phyloP scores from a whole-genome alignment of 2,888 invertebrate species.

The Uloborus plumipes region DNA sequence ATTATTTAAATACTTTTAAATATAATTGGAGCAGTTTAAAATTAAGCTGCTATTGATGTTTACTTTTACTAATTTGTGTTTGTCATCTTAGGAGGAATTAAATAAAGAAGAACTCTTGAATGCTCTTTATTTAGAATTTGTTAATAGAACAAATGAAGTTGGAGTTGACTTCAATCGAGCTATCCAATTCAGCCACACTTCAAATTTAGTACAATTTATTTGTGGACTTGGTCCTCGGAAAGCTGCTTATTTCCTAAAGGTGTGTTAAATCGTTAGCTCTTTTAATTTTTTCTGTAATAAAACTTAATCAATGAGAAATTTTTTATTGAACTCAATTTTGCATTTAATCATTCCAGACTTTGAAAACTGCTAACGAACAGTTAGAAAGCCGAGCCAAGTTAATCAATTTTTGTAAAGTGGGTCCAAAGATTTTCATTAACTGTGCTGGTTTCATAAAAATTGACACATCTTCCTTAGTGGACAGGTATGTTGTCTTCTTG shows the following conservation, averaged over 20 bases:
- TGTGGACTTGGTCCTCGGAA: slow-evolving; percentile 97
- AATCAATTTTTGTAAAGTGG: slow-evolving; percentile 96
- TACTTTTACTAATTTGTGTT: neutral
- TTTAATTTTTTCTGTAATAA: neutral
- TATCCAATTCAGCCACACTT: slow-evolving; percentile 88
- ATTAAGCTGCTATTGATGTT: neutral
- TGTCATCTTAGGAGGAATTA: slow-evolving; percentile 72
- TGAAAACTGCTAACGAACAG: slow-evolving; percentile 85
- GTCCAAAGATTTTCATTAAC: slow-evolving; percentile 98
- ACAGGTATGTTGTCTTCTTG: slow-evolving; percentile 74
- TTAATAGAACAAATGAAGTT: slow-evolving; percentile 96
- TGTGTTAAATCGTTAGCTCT: slow-evolving; percentile 39
- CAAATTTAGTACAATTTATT: slow-evolving; percentile 93
- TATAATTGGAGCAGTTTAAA: no score
- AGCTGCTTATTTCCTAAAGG: slow-evolving; percentile 85
- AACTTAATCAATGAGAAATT: neutral
- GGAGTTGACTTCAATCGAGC: slow-evolving; percentile 97
- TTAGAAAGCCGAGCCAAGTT: slow-evolving; percentile 95
- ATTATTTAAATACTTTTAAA: no score
- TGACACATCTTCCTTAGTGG: slow-evolving; percentile 94
- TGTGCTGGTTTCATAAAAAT: slow-evolving; percentile 99
- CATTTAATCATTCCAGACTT: slow-evolving; percentile 73
- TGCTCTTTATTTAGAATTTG: slow-evolving; percentile 86
- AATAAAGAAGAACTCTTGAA: slow-evolving; percentile 88
- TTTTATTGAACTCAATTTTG: neutral